These are phyloP conservation scores for Hymenopus coronatus DNA, from an alignment of 2,888 invertebrate genomes.

Conservation along the genomic window DNA sequence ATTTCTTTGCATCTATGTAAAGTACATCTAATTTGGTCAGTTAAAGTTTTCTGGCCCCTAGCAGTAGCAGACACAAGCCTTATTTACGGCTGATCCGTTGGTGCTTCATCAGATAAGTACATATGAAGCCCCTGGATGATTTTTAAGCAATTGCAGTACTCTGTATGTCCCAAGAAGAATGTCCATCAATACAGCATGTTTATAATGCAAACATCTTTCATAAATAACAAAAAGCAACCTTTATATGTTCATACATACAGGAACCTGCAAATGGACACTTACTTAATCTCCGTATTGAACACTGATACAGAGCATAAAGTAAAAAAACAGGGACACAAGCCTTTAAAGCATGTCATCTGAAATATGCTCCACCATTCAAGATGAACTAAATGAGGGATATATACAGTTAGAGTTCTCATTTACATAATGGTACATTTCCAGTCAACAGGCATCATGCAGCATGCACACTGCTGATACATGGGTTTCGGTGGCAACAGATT, in stretches of 20 bases:
- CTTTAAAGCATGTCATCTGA: background rate
- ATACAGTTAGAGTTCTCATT: background rate
- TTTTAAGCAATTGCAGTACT: no score
- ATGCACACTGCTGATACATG: constrained; percentile 47
- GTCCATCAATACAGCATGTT: no score
- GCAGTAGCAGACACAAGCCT: background rate
- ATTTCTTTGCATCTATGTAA: no score
- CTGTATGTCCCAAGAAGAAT: no score
- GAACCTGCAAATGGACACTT: background rate
- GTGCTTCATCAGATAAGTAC: background rate
- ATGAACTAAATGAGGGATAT: background rate
- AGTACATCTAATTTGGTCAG: background rate
- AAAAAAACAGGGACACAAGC: background rate
- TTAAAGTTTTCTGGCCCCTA: background rate
- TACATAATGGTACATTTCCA: constrained; percentile 34
- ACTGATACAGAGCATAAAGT: background rate
- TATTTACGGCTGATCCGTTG: background rate
- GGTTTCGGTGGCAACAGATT: constrained; percentile 51
- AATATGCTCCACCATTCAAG: background rate
- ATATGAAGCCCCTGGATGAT: no score
- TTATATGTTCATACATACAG: background rate
- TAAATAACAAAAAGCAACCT: background rate
- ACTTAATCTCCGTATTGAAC: background rate
- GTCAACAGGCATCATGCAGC: constrained; percentile 42
- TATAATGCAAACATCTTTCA: background rate